Conservation (phyloP, 1,140 invertebrate genomes). For the Eriocheir sinensis region DNA sequence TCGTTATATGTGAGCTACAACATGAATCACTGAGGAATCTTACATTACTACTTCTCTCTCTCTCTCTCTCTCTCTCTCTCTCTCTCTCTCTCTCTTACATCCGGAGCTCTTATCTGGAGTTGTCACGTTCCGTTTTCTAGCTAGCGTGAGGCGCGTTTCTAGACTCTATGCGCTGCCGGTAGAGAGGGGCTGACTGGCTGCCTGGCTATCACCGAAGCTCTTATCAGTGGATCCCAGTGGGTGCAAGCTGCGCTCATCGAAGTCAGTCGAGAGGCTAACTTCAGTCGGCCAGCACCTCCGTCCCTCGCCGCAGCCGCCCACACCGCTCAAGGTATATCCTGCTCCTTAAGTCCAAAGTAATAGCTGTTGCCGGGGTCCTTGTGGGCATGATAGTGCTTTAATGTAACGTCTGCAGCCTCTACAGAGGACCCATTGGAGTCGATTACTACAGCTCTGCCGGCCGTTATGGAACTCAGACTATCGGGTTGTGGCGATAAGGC, state of each 20-base stretch:
- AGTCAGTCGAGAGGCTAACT: not conserved
- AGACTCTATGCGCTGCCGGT: not conserved
- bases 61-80: not conserved
- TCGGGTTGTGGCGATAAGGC: not conserved
- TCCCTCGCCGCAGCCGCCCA: not conserved
- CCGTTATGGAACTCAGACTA: not conserved
- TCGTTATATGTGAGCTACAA: too few species aligned
- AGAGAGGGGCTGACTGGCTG: not conserved
- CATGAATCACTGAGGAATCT: too few species aligned
- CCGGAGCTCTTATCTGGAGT: not conserved
- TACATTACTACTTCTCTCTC: too few species aligned
- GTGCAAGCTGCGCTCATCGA: not conserved
- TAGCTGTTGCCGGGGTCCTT: not conserved
- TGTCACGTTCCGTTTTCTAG: slow-evolving; percentile 20
- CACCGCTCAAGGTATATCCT: not conserved
- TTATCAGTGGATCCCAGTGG: not conserved
- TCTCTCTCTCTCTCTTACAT: not conserved
- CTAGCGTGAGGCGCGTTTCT: not conserved
- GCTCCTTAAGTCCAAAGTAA: too few species aligned
- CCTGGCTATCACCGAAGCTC: not conserved
- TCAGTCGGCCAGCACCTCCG: not conserved
- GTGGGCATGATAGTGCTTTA: not conserved
- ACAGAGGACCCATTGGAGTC: not conserved
- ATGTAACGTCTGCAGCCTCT: not conserved
- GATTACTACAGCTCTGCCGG: not conserved